These are phyloP conservation scores for Malachius bipustulatus DNA, from an alignment of 2,888 invertebrate genomes.

Conservation along the genomic window DNA sequence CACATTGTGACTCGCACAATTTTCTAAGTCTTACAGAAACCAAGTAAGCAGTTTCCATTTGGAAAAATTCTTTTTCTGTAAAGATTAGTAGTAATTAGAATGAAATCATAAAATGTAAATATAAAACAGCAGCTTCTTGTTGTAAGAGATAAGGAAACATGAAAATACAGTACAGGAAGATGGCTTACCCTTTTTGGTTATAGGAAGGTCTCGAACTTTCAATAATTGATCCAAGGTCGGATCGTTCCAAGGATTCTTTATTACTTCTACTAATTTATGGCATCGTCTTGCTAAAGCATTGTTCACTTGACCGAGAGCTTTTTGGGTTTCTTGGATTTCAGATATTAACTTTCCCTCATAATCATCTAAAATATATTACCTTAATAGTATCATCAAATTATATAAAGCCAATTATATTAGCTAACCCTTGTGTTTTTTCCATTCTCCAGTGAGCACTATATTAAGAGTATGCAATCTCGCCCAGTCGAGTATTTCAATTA, in stretches of 20 bases:
- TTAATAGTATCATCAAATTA: too few relatives aligned
- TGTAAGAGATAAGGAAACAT: background rate
- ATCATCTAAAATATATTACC: constrained; percentile 22
- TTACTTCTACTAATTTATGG: constrained; percentile 33
- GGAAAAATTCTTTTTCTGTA: constrained; percentile 43
- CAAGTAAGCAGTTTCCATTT: constrained; percentile 45
- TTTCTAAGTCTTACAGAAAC: constrained; percentile 47
- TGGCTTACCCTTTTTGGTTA: constrained; percentile 30
- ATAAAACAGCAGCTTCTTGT: background rate
- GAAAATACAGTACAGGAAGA: too few relatives aligned
- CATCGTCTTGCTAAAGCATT: constrained; percentile 30
- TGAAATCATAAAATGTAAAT: background rate
- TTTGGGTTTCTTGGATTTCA: constrained; percentile 31
- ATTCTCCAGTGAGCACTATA: constrained; percentile 33
- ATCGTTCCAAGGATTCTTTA: constrained; percentile 34
- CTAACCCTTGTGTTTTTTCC: constrained; percentile 34
- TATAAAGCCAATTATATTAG: constrained; percentile 11
- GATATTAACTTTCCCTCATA: constrained; percentile 22
- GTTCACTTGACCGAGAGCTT: constrained; percentile 27
- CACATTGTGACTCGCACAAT: constrained; percentile 48
- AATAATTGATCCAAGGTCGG: constrained; percentile 28
- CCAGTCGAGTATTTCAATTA: constrained; percentile 34
- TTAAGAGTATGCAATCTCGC: constrained; percentile 34
- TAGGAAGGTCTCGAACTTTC: constrained; percentile 28
- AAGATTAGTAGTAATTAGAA: constrained; percentile 8